These are phyloP conservation scores for Eupithecia centaureata DNA, from an alignment of 2,888 invertebrate species.

Conservation along the genomic window DNA sequence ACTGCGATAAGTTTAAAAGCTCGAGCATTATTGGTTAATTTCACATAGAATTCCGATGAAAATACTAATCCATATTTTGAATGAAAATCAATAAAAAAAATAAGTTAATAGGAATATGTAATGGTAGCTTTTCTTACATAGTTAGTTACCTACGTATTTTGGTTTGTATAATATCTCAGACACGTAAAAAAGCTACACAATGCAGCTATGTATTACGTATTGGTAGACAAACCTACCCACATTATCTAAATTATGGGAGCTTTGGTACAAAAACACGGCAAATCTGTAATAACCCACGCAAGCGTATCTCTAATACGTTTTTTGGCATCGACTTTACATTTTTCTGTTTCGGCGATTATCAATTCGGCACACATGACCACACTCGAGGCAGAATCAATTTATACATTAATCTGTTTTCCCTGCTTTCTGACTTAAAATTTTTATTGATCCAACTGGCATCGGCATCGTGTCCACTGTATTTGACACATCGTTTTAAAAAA, in stretches of 20 bases:
- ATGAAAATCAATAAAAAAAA: neutral
- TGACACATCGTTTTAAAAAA: too few relatives aligned
- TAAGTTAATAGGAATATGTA: too few relatives aligned
- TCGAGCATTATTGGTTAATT: constrained; percentile 5
- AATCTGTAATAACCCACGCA: neutral
- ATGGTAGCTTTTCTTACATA: too few relatives aligned
- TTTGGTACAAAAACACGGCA: neutral
- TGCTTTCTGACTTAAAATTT: constrained; percentile 5
- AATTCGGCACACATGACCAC: constrained; percentile 72
- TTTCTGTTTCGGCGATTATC: constrained; percentile 74
- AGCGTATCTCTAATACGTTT: constrained; percentile 8
- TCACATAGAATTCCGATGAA: neutral
- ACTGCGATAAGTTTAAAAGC: constrained; percentile 4
- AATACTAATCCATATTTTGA: neutral
- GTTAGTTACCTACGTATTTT: too few relatives aligned
- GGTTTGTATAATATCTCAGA: too few relatives aligned
- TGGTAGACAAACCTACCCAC: too few relatives aligned
- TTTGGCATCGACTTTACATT: constrained; percentile 50
- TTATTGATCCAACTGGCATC: too few relatives aligned
- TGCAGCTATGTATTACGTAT: too few relatives aligned
- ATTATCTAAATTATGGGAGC: neutral
- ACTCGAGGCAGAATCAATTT: constrained; percentile 42
- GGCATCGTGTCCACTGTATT: too few relatives aligned
- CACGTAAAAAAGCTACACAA: too few relatives aligned
- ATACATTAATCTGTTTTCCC: constrained; percentile 9